Base-by-base conservation (phyloP, 2,888 invertebrate species). In the Sepioteuthis lessoniana region DNA sequence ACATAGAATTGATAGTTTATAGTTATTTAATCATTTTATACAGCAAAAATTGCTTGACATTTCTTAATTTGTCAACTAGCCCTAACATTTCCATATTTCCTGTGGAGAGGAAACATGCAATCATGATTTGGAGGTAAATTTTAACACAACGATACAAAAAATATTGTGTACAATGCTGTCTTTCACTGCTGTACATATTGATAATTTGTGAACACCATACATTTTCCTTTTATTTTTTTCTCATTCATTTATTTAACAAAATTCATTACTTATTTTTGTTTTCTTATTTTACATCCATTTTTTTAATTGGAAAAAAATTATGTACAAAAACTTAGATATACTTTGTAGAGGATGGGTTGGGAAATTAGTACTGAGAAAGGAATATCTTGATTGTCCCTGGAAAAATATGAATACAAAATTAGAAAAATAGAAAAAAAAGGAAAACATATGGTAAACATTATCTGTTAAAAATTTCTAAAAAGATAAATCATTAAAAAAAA, bases 161-260 rank as follows among this genome's bases (percentile, higher is more conserved):
- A 76, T 35, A 10, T 76, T 16, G 76, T 76, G 76, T 1, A 76
- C n/a, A n/a, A 76, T 31, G 76, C 76, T n/a, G n/a, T 76, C 76
- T 76, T 76, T 76, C 76, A 76, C n/a, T n/a, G 76, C 76, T 76
- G 76, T 35, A n/a, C 31, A 76, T n/a, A n/a, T 76, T 76, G 16
- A 13, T 76, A n/a, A 60, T 28, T 60, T 60, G 60, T 60, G 31
- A 16, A n/a, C 16, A 55, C 21, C 50, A 76, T 76, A 31, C 76
- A 25, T 76, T 76, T 76, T n/a, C n/a, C 13, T 76, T n/a, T 60
- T 28, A 5, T 60, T 7, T 60, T 76, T 76, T 76, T 76, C 31
- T 76, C 76, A 76, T 76, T 76, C 76, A 76, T 76, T 76, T 76
- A 76, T 76, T 76, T 76, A 76, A 76, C 76, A 76, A 76, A 76